phyloP scores from a whole-genome alignment of 2,888 invertebrate genomes.

The Eulithis prunata region DNA sequence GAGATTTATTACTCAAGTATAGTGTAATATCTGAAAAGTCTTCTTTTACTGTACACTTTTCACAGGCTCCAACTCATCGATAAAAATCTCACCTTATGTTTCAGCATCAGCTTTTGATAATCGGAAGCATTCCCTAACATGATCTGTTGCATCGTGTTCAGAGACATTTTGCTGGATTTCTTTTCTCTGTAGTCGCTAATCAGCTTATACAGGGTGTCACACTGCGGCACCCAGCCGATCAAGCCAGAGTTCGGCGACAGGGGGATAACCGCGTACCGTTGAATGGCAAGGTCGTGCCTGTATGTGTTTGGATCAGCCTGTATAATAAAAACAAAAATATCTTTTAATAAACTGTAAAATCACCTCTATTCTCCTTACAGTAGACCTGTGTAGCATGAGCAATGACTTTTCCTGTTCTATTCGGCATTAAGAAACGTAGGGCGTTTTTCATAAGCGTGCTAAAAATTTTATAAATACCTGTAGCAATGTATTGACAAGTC shows the following conservation, averaged over 20 bases:
- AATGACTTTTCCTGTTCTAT: too few species aligned
- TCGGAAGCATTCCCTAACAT: constrained; percentile 99
- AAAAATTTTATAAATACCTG: constrained; percentile 28
- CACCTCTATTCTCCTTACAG: too few species aligned
- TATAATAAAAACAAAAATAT: neutral
- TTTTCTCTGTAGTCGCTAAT: constrained; percentile 99
- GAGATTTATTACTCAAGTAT: too few species aligned
- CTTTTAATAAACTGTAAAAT: too few species aligned
- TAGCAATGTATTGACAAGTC: constrained; percentile 97
- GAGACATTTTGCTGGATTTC: constrained; percentile 90
- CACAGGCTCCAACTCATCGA: too few species aligned
- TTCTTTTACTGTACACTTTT: neutral
- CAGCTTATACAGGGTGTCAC: constrained; percentile 98
- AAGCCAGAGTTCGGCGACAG: constrained; percentile 98
- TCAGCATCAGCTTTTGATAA: constrained; percentile 97
- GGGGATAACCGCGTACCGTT: constrained; percentile 98
- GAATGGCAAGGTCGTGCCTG: constrained; percentile 90
- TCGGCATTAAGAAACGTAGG: too few species aligned
- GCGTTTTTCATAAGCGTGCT: too few species aligned
- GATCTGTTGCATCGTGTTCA: constrained; percentile 98
- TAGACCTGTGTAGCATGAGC: too few species aligned
- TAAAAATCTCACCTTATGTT: constrained; percentile 93
- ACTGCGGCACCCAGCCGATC: constrained; percentile 99
- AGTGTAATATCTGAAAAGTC: neutral
- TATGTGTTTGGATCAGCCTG: constrained; percentile 98